Evolutionary conservation across 2,113 vertebrate genomes (phyloP), one percentile per base, ranked within the genome.

Genomic region (Archocentrus centrarchus): DNA sequence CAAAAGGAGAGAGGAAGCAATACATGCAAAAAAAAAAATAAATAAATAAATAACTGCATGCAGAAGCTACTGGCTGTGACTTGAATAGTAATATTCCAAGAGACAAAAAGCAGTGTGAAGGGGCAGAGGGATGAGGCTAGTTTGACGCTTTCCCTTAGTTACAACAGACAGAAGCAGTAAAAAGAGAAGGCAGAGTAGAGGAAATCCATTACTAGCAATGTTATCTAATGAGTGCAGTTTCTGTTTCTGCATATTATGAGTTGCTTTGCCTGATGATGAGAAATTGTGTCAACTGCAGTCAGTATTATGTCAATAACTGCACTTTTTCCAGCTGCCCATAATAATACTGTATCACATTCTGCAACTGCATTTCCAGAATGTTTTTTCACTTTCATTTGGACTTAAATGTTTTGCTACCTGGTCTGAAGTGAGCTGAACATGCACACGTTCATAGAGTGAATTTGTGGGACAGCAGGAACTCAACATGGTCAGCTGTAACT

Each of bases 11-110:
- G 53, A 17, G 37, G 75, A 57, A 64, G 62, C 62, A 75, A 83
- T 68, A 44, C 61, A 79, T 59, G 70, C 75, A 59, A 59, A 35
- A 50, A 59, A 59, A 35, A 50, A 39, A 13, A 0, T 11, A 24
- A n/a, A 66, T 9, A 81, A 58, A 60, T 35, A 47, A 82, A 88
- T 77, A 75, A 59, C 77, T 82, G 41, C 86, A 92, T 88, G 85
- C 81, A 82, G 89, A 84, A 85, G 83, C 85, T 76, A 11, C 64
- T 20, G 62, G 59, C 18, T 83, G 63, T 92, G 89, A 89, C 82
- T 63, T 80, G 91, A 91, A 92, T 94, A 88, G 77, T 79, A 87
- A 92, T 85, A 87, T 80, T 85, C 81, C 59, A 57, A 73, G 55
- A 90, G 75, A 85, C 79, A 92, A 78, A 87, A 87, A 83, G 76